Conservation (phyloP, 2,888 invertebrate species). For the Acholoe squamosa region DNA sequence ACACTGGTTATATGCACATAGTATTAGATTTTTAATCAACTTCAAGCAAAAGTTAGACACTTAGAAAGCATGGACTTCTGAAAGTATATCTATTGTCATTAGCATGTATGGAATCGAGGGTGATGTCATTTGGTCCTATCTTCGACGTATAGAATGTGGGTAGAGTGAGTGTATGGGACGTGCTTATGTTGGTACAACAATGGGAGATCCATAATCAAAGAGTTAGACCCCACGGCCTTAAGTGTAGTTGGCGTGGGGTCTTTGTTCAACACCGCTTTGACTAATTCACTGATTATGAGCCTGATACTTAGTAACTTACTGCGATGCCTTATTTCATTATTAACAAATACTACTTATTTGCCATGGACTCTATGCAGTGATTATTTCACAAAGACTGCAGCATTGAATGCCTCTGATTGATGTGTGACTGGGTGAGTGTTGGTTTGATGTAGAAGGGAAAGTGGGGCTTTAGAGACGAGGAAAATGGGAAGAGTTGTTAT, state of each 20-base stretch:
- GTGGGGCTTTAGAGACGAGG: too few species aligned
- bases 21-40: too few species aligned
- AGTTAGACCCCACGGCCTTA: neutral
- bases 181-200: neutral
- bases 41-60: neutral
- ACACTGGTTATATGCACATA: neutral
- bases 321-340: neutral
- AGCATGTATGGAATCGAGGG: neutral
- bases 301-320: neutral
- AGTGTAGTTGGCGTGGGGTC: neutral
- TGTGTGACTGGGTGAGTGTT: neutral
- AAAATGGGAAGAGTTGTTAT: constrained; percentile 33
- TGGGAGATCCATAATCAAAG: neutral
- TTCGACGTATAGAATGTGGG: too few species aligned
- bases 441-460: too few species aligned
- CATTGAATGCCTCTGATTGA: constrained; percentile 35
- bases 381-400: constrained; percentile 19
- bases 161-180: neutral
- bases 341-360: neutral
- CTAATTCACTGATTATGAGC: neutral
- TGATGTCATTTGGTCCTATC: neutral
- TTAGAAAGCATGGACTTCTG: neutral
- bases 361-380: neutral
- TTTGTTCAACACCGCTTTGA: neutral
- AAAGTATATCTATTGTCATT: neutral